These are phyloP conservation scores for Cantharis lateralis DNA, from an alignment of 2,888 invertebrate species.

Conservation along the genomic window DNA sequence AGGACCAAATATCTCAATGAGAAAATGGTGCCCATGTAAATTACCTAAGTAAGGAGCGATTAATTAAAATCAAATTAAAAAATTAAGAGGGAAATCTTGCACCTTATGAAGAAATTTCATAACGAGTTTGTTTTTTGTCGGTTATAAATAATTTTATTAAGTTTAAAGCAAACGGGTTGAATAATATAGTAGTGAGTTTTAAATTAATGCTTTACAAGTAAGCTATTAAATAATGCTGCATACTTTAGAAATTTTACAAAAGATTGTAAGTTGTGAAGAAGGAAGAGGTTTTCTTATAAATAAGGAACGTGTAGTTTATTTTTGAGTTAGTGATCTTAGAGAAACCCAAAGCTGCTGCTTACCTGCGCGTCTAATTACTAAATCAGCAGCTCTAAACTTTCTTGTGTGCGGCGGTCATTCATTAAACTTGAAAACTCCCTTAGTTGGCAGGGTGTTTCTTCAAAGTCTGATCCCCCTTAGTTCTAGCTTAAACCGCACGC, in stretches of 20 bases:
- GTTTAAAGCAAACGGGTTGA: conserved; percentile 3
- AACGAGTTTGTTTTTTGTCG: not conserved
- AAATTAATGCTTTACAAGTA: conserved; percentile 21
- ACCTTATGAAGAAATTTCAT: not conserved
- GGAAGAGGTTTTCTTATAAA: conserved; percentile 31
- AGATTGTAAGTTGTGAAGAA: conserved; percentile 27
- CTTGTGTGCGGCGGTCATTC: conserved; percentile 55
- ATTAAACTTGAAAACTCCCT: conserved; percentile 54
- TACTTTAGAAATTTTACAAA: conserved; percentile 29
- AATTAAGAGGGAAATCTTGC: not conserved
- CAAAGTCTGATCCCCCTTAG: conserved; percentile 30
- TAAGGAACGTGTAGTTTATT: conserved; percentile 33
- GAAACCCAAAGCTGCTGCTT: conserved; percentile 42
- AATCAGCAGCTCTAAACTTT: conserved; percentile 55
- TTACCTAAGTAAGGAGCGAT: not conserved
- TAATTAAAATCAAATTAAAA: not conserved
- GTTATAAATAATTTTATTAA: not conserved
- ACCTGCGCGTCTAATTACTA: conserved; percentile 55
- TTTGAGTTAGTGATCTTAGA: conserved; percentile 35
- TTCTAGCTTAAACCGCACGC: conserved; percentile 31
- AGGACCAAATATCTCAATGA: not conserved
- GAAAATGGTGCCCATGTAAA: not conserved
- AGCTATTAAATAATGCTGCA: conserved; percentile 29
- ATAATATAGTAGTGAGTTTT: conserved; percentile 6
- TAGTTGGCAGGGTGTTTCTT: conserved; percentile 31